Conservation (phyloP, 2,113 vertebrate genomes). For the Xiphophorus hellerii region DNA sequence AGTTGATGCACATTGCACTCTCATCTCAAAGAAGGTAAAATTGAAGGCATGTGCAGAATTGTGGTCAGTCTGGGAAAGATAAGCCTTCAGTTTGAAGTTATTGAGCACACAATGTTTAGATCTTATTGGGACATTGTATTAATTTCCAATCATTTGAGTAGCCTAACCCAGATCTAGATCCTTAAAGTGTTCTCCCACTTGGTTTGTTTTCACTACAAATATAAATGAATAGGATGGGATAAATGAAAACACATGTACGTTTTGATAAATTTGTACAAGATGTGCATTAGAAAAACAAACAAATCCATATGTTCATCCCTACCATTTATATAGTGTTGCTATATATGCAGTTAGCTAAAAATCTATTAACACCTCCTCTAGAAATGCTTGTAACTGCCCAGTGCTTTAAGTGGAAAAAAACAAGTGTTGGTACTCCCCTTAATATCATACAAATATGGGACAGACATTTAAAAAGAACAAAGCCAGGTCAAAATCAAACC, state of each 20-base stretch:
- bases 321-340: not conserved
- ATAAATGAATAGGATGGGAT: not conserved
- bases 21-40: slow-evolving; percentile 60
- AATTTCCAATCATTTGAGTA: not conserved
- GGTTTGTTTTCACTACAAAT: not conserved
- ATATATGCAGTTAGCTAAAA: not conserved
- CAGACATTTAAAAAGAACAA: too few relatives aligned
- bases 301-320: not conserved
- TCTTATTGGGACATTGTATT: not conserved
- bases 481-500: too few relatives aligned
- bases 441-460: too few relatives aligned
- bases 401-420: too few relatives aligned
- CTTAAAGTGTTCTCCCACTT: not conserved
- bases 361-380: too few relatives aligned
- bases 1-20: slow-evolving; percentile 60
- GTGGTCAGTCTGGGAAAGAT: slow-evolving; percentile 51
- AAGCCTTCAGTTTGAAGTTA: slow-evolving; percentile 1
- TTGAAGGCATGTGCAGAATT: slow-evolving; percentile 73
- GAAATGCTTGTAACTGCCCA: too few relatives aligned
- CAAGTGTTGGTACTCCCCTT: too few relatives aligned
- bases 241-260: not conserved
- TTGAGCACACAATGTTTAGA: not conserved
- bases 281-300: not conserved
- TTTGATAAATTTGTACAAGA: not conserved
- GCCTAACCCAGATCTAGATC: not conserved